Evolutionary conservation across 2,888 invertebrate species (phyloP).

Genomic region (Luperina testacea): DNA sequence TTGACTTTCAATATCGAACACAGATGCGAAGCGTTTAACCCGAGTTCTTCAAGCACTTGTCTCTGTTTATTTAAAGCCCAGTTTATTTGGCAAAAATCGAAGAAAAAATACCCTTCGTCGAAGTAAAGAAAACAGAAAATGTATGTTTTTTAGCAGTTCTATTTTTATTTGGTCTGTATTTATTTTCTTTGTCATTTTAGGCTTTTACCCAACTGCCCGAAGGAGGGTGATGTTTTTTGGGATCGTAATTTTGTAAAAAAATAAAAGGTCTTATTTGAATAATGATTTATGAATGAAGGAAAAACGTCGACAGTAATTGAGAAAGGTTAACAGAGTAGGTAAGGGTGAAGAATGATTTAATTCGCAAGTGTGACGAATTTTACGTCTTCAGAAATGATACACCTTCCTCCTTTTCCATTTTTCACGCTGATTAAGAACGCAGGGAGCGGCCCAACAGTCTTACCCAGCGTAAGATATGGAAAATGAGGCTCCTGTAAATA

Average conservation of each 20-base stretch:
- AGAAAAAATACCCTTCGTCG: conserved; percentile 6
- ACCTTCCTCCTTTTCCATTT: no score
- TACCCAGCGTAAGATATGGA: neutral
- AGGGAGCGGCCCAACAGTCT: neutral
- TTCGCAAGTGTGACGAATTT: neutral
- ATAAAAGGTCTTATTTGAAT: conserved; percentile 6
- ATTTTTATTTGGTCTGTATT: neutral
- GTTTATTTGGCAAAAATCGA: conserved; percentile 19
- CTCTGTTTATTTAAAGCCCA: conserved; percentile 39
- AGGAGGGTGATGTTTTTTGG: neutral
- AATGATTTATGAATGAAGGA: conserved; percentile 31
- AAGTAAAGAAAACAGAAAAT: conserved; percentile 17
- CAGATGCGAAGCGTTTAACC: conserved; percentile 56
- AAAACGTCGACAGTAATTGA: conserved; percentile 2
- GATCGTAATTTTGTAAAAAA: neutral
- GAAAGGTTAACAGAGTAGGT: conserved; percentile 8
- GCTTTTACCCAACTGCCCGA: no score
- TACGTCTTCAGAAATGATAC: neutral
- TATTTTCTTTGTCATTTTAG: conserved; percentile 7
- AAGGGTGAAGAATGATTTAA: neutral
- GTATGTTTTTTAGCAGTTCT: neutral
- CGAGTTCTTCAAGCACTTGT: conserved; percentile 48
- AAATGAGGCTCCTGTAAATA: neutral
- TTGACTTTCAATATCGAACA: conserved; percentile 64
- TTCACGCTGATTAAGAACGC: no score